Conservation (phyloP, 2,113 vertebrate genomes). For the Amia ocellicauda region DNA sequence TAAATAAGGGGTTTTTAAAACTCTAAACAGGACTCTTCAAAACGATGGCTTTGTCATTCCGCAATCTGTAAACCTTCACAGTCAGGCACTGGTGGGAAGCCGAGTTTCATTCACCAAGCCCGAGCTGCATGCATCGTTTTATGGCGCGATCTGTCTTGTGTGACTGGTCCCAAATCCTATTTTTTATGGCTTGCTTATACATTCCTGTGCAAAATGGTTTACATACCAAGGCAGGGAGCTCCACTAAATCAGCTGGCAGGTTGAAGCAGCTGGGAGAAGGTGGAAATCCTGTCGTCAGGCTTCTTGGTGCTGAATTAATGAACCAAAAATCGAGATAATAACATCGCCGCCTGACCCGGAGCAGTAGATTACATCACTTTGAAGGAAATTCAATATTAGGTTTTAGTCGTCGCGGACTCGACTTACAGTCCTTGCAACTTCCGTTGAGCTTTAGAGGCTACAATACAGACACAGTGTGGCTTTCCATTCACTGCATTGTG, state of each 20-base stretch:
- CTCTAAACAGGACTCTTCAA: slow-evolving; percentile 78
- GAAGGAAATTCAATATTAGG: slow-evolving; percentile 55
- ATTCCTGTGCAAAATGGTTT: slow-evolving; percentile 86
- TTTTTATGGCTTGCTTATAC: slow-evolving; percentile 94
- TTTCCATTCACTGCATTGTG: too few species aligned
- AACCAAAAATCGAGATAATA: slow-evolving; percentile 61
- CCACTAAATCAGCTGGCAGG: slow-evolving; percentile 91
- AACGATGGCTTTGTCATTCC: slow-evolving; percentile 73
- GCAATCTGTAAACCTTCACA: slow-evolving; percentile 70
- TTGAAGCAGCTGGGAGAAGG: slow-evolving; percentile 76
- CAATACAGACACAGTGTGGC: too few species aligned
- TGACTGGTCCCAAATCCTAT: slow-evolving; percentile 80
- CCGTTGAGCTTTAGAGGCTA: too few species aligned
- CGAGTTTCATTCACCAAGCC: slow-evolving; percentile 45
- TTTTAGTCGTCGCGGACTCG: slow-evolving; percentile 30
- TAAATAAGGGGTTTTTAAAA: slow-evolving; percentile 66
- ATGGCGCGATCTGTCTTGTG: slow-evolving; percentile 74
- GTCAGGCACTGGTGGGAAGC: slow-evolving; percentile 44
- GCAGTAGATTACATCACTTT: slow-evolving; percentile 57
- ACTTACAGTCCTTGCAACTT: too few species aligned
- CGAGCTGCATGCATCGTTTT: slow-evolving; percentile 76
- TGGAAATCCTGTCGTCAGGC: slow-evolving; percentile 75
- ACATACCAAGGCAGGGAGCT: slow-evolving; percentile 79
- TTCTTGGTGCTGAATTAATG: slow-evolving; percentile 60
- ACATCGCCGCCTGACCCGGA: slow-evolving; percentile 35